phyloP scores from a whole-genome alignment of 2,888 invertebrate species.

The Geotrupes spiniger region DNA sequence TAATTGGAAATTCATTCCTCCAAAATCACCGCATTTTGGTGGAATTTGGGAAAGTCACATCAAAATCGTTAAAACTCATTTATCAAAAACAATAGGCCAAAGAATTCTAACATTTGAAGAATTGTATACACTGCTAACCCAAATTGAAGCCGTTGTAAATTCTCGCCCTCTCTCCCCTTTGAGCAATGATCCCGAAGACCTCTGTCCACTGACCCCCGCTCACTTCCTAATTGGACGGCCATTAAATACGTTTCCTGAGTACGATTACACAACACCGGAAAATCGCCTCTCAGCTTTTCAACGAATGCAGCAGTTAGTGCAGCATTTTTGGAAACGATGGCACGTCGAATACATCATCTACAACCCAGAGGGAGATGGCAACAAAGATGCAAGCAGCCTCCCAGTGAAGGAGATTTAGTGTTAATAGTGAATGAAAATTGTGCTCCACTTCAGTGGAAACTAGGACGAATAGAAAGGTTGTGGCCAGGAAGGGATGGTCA shows the following conservation, averaged over 20 bases:
- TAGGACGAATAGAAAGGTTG: no score
- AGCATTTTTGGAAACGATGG: constrained; percentile 29
- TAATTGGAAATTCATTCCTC: no score
- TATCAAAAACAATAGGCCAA: not conserved
- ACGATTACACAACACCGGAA: constrained; percentile 15
- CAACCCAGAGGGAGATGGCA: no score
- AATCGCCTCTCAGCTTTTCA: constrained; percentile 34
- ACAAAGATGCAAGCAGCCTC: no score
- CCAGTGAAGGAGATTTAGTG: no score
- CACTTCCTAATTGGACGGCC: not conserved
- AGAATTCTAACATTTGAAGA: not conserved
- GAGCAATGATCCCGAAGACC: not conserved
- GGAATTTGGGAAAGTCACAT: constrained; percentile 1
- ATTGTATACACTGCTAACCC: constrained; percentile 2
- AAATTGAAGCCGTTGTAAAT: constrained; percentile 6
- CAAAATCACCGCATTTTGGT: constrained; percentile 2
- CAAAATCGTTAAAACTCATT: not conserved
- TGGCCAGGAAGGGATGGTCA: no score
- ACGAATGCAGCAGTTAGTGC: constrained; percentile 22
- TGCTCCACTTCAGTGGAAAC: no score
- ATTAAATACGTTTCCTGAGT: constrained; percentile 23
- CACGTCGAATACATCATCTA: constrained; percentile 28
- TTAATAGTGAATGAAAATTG: no score
- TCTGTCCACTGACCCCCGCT: not conserved
- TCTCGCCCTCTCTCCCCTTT: constrained; percentile 4